Conservation (phyloP, 2,888 invertebrate species). For the Eupithecia tripunctaria region DNA sequence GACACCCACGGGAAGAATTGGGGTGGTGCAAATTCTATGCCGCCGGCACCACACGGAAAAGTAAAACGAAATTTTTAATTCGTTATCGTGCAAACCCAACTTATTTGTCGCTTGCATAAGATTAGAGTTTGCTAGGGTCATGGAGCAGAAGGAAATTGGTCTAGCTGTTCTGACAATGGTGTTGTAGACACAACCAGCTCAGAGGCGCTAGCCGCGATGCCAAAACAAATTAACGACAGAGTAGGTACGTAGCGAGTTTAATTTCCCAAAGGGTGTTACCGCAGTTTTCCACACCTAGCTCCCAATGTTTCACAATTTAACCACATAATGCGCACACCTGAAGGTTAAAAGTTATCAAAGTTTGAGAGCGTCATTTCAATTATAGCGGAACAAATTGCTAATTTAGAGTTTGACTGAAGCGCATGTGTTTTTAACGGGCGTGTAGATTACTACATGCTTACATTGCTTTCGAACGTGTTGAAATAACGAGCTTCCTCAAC, state of each 20-base stretch:
- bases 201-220: slow-evolving; percentile 53
- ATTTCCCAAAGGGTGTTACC: slow-evolving; percentile 75
- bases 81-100: too few species aligned
- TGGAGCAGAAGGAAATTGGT: background rate
- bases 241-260: slow-evolving; percentile 64
- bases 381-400: slow-evolving; percentile 44
- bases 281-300: slow-evolving; percentile 61
- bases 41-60: too few species aligned
- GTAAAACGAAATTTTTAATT: too few species aligned
- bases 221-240: slow-evolving; percentile 74
- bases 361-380: slow-evolving; percentile 46
- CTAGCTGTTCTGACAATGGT: slow-evolving; percentile 24
- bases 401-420: slow-evolving; percentile 21
- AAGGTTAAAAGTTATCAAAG: slow-evolving; percentile 49
- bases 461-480: slow-evolving; percentile 21
- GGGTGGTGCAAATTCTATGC: too few species aligned
- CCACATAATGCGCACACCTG: slow-evolving; percentile 46
- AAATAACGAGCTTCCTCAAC: slow-evolving; percentile 23
- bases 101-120: too few species aligned
- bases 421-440: slow-evolving; percentile 28
- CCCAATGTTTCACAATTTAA: slow-evolving; percentile 56
- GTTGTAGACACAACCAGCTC: slow-evolving; percentile 45
- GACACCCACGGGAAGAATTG: too few species aligned
- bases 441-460: background rate
- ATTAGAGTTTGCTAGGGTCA: too few species aligned